A percentile compares a stretch with the other conserved stretches of the same genome.
These are phyloP conservation scores for Polymixis flavicincta DNA, from an alignment of 2,888 invertebrate genomes.

Conservation along the genomic window DNA sequence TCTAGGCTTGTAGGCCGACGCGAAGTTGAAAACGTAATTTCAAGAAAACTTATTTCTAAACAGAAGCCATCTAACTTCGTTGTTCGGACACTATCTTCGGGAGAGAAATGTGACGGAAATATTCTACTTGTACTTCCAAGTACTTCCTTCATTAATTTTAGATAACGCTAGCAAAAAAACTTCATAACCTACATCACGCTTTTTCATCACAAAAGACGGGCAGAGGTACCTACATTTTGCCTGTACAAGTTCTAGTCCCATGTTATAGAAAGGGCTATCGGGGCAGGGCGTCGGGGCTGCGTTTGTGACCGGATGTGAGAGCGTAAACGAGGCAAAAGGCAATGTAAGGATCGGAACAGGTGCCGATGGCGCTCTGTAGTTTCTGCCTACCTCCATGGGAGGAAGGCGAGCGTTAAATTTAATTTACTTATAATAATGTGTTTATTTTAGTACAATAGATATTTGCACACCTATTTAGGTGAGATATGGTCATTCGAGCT, in stretches of 20 bases:
- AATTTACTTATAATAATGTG: no score
- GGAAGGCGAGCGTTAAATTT: no score
- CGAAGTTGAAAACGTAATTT: constrained; percentile 9
- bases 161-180: neutral
- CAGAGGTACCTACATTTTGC: neutral
- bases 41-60: constrained; percentile 4
- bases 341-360: no score
- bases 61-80: constrained; percentile 30
- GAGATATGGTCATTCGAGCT: no score
- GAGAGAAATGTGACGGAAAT: constrained; percentile 1
- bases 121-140: neutral
- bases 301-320: no score
- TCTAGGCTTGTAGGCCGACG: constrained; percentile 20
- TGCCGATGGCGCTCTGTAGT: no score
- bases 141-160: neutral
- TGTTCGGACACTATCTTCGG: neutral
- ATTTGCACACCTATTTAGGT: no score
- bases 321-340: no score
- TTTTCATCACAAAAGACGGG: neutral
- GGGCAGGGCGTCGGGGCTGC: no score
- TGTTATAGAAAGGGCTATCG: neutral
- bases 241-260: neutral
- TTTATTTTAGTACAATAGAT: no score
- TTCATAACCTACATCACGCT: neutral
- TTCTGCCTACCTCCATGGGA: no score